phyloP scores from a whole-genome alignment of 64 coral and sea anemone genomes.

The Astreopora myriophthalma region DNA sequence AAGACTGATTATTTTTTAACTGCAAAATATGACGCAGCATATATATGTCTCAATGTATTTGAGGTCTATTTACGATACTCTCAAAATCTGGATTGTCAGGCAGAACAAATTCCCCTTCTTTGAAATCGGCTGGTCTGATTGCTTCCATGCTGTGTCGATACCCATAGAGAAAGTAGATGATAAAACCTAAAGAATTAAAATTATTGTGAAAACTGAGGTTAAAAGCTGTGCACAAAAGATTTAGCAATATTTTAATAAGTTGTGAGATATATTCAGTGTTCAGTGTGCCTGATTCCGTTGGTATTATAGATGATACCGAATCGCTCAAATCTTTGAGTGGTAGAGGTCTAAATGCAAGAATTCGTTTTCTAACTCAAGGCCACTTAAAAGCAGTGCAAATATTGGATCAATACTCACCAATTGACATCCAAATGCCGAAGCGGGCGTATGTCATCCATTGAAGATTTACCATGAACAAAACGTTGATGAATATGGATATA shows the following conservation, averaged over 20 bases:
- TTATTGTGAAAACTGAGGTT: neutral
- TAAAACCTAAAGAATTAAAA: neutral
- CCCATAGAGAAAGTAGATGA: conserved; percentile 10
- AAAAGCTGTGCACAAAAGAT: neutral
- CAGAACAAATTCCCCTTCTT: neutral
- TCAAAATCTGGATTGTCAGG: neutral
- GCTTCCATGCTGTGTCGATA: conserved; percentile 18
- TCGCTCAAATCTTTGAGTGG: too few relatives aligned
- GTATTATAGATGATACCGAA: too few relatives aligned
- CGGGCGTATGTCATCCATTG: conserved; percentile 1
- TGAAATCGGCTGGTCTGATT: neutral
- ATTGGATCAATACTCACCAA: neutral
- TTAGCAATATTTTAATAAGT: too few relatives aligned
- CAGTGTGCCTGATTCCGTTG: too few relatives aligned
- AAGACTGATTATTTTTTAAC: too few relatives aligned
- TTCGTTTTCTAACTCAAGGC: neutral
- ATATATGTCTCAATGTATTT: neutral
- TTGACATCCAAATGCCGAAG: conserved; percentile 5
- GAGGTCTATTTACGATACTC: neutral
- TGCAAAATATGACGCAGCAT: too few relatives aligned
- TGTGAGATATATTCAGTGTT: too few relatives aligned
- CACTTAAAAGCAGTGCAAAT: neutral
- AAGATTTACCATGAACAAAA: neutral
- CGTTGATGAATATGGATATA: neutral
- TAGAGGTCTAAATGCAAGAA: too few relatives aligned